Evolutionary conservation across 2,797 vertebrate species (phyloP).

Genomic region (Enteromius treurensis): DNA sequence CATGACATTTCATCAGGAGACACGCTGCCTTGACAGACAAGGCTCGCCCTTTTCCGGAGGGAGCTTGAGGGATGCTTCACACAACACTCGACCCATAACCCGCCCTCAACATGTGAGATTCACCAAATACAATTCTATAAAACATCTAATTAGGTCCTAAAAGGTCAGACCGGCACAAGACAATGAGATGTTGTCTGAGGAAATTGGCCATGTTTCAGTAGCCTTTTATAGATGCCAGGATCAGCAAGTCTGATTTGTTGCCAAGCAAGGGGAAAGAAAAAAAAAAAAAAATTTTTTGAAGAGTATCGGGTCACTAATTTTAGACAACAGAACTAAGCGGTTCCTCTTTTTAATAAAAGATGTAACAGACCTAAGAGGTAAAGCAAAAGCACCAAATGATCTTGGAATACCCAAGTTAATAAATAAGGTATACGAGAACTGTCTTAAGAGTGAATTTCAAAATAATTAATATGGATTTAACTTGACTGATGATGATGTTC

Average conservation of each 20-base stretch:
- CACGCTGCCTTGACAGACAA: conserved; percentile 37
- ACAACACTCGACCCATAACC: conserved; percentile 23
- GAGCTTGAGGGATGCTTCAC: conserved; percentile 44
- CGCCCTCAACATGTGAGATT: conserved; percentile 48
- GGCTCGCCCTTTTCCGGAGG: conserved; percentile 38
- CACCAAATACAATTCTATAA: conserved; percentile 55
- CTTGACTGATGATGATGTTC: conserved; percentile 28
- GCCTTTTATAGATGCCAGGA: conserved; percentile 28
- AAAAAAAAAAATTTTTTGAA: background rate
- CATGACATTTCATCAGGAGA: conserved; percentile 57
- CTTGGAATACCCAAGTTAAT: conserved; percentile 30
- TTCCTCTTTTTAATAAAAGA: conserved; percentile 34
- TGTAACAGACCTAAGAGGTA: background rate
- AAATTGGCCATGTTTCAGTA: conserved; percentile 32
- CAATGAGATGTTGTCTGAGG: conserved; percentile 50
- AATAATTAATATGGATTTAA: conserved; percentile 45
- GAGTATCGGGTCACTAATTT: conserved; percentile 18
- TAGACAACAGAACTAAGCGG: background rate
- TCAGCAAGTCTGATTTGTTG: conserved; percentile 28
- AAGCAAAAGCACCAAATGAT: conserved; percentile 24
- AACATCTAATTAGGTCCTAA: conserved; percentile 58
- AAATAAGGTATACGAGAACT: conserved; percentile 10
- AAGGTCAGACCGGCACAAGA: conserved; percentile 55
- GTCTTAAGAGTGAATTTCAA: conserved; percentile 17
- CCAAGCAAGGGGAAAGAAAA: background rate